phyloP scores from a whole-genome alignment of 2,797 vertebrate genomes.

The Sebastiscus albofasciatus region DNA sequence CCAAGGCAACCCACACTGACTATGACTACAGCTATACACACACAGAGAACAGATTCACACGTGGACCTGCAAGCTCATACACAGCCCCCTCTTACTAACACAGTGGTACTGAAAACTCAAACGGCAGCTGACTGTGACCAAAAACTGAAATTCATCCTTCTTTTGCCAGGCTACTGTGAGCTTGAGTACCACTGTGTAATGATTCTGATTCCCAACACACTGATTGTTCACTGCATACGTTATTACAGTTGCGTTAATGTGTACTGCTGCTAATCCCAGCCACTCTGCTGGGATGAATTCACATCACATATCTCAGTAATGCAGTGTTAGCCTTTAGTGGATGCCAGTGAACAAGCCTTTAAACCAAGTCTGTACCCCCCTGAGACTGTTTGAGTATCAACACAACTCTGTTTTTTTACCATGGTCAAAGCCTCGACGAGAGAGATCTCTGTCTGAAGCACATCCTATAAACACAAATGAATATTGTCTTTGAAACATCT shows the following conservation, averaged over 20 bases:
- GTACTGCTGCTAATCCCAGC: neutral
- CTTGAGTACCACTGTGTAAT: slow-evolving; percentile 25
- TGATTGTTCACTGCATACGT: slow-evolving; percentile 46
- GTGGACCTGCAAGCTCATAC: neutral
- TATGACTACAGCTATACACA: slow-evolving; percentile 8
- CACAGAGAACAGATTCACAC: neutral
- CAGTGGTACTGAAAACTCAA: slow-evolving; percentile 10
- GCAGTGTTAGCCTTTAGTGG: neutral
- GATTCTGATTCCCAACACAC: neutral
- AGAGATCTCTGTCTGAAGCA: slow-evolving; percentile 72
- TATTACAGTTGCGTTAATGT: neutral
- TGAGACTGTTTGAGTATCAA: neutral
- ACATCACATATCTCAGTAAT: neutral
- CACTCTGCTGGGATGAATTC: neutral
- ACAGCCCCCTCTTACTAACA: neutral
- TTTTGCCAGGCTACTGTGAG: neutral
- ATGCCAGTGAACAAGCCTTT: slow-evolving; percentile 47
- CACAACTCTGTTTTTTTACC: slow-evolving; percentile 56
- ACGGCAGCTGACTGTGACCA: neutral
- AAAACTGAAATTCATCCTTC: neutral
- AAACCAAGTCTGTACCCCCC: neutral
- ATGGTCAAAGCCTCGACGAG: slow-evolving; percentile 73
- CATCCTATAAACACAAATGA: slow-evolving; percentile 65
- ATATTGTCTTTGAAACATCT: slow-evolving; percentile 12
- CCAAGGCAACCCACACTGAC: slow-evolving; percentile 76